These are phyloP conservation scores for Syndactyla subalaris DNA, from an alignment of 2,797 vertebrate genomes.

Conservation along the genomic window DNA sequence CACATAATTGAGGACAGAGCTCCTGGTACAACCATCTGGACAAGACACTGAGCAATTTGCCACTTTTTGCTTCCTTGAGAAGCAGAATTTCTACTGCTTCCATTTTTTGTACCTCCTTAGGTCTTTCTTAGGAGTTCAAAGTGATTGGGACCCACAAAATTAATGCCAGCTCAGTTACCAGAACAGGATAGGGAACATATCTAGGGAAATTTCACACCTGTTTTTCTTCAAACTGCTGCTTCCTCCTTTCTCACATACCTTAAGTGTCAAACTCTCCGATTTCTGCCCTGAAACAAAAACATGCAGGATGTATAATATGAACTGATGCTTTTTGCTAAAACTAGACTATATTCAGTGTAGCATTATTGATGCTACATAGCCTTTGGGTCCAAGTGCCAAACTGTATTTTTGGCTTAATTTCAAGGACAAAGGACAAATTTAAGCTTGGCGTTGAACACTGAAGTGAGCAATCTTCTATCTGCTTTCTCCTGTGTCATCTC, in stretches of 20 bases:
- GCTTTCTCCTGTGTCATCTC: background rate
- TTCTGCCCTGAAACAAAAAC: background rate
- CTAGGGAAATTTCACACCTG: background rate
- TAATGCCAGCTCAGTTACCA: background rate
- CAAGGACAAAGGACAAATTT: slow-evolving; percentile 5
- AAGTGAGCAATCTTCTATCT: background rate
- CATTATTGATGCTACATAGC: background rate
- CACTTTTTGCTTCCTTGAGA: background rate
- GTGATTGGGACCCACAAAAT: background rate
- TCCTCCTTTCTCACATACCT: background rate
- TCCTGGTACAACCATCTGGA: background rate
- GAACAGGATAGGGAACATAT: background rate
- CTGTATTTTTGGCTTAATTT: background rate
- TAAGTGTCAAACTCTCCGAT: background rate
- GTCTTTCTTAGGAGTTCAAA: background rate
- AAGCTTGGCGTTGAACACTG: background rate
- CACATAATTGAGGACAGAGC: background rate
- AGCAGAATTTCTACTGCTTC: background rate
- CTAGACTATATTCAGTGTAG: background rate
- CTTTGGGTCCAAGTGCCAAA: background rate
- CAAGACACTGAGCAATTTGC: background rate
- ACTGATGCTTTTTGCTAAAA: background rate
- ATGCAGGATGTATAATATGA: background rate
- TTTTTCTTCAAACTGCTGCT: background rate
- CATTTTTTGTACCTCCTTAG: background rate